Base-by-base conservation (phyloP, 2,113 vertebrate genomes). In the Camelus dromedarius region DNA sequence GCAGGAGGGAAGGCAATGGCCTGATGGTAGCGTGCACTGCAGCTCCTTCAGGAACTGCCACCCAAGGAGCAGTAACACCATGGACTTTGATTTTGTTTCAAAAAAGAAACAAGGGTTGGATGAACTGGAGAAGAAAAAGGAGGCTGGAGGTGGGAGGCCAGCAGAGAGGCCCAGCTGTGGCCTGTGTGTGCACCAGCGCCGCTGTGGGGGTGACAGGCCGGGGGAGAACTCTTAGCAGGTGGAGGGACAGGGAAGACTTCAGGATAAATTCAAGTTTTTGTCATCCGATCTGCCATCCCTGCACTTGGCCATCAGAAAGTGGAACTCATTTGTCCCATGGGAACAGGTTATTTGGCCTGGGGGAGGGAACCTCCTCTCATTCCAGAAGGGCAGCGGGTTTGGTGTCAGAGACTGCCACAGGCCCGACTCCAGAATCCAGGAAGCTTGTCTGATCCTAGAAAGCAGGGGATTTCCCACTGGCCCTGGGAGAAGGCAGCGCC, bases 1-100 rank as follows among this genome's bases (percentile, higher is more conserved):
- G 62, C 50, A 4, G 64, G 30, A 64, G 38, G 30, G 66, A 38
- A 64, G n/a, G 35, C 50, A 2, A 70, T 75, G 85, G 22, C 46
- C 69, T 62, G 35, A 20, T 0, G 8, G 38, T 1, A 15, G 48
- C 2, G 20, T 28, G 32, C 0, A 0, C 15, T 0, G 8, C 67
- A 12, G 8, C 32, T 72, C 32, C 13, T 56, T 42, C 38, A 42
- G 38, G 38, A 42, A 42, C 6, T 22, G 19, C 18, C 3, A 5
- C 32, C 19, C 18, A 11, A 32, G 50, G 8, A 67, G 30, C 52
- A 32, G 12, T 3, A 48, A 28, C 50, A 2, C 35, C 11, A 13
- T 26, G 24, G 52, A 16, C 60, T 94, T 42, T 22, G 6, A 38
- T 9, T 75, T 70, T 14, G 14, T 76, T 88, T 84, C 64, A 26